These are phyloP conservation scores for Boulengeromyrus knoepffleri DNA, from an alignment of 2,113 vertebrate species.

Conservation along the genomic window DNA sequence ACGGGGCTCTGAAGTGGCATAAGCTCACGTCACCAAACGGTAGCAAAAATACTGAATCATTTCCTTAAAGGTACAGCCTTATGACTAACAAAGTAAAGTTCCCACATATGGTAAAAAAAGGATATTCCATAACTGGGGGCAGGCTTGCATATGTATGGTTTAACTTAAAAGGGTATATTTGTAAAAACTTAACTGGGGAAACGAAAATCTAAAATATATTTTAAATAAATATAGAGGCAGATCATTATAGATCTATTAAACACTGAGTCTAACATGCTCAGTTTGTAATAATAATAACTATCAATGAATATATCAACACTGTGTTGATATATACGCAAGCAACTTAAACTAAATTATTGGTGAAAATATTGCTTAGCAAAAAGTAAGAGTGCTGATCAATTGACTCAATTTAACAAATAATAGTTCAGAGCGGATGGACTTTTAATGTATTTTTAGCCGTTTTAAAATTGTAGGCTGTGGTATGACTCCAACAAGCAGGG, in stretches of 20 bases:
- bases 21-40: background rate
- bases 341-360: background rate
- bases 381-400: background rate
- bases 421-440: background rate
- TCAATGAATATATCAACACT: background rate
- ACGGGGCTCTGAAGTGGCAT: constrained; percentile 30
- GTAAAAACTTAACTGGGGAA: background rate
- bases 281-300: background rate
- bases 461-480: background rate
- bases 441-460: background rate
- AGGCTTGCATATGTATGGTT: background rate
- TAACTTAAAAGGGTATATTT: background rate
- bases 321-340: background rate
- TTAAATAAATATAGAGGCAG: background rate
- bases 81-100: background rate
- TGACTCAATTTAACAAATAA: background rate
- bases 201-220: background rate
- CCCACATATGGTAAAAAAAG: background rate
- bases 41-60: background rate
- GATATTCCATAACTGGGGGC: background rate
- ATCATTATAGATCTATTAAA: background rate
- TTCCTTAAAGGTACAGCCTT: background rate
- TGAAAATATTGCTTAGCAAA: background rate
- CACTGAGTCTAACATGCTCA: background rate
- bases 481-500: background rate